Evolutionary conservation across 2,113 vertebrate species (phyloP), one percentile per base, ranked within the genome.

Genomic region (Anolis carolinensis): DNA sequence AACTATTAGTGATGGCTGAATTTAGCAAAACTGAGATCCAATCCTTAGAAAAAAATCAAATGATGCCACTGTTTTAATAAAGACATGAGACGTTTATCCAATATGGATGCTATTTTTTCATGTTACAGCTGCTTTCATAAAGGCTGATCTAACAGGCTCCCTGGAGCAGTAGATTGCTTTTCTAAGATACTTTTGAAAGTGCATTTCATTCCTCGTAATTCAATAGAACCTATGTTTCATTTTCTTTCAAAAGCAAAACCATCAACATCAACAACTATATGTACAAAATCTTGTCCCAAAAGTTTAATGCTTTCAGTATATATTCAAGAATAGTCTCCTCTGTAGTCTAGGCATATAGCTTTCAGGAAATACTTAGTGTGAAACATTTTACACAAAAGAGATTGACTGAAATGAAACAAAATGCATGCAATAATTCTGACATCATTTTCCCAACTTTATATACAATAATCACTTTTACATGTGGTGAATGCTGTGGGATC

Each of bases 391-490:
- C 48, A 75, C 48, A 82, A 88, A 79, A 80, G 48, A 86, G 55
- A 67, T 63, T 68, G 77, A 78, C 6, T 86, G n/a, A 2, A 85
- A 87, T 93, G 63, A 86, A 93, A 92, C 89, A 89, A 71, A 86
- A 70, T 86, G 73, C 81, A 81, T 88, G 63, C 48, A 82, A 7
- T 32, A 0, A 62, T 7, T 34, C 85, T 93, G 86, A 85, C 50
- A 76, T 89, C 18, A 73, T 93, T 1, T 13, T 48, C 32, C 2
- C 27, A 70, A 11, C 25, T 18, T 76, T n/a, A 50, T 55, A 44
- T 20, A 81, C 2, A 79, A 32, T 55, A 85, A 34, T 63, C 62
- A 18, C 72, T 62, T 86, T 75, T 81, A 55, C 78, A 27, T 74
- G 27, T 87, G 63, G 72, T 55, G 86, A 83, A 84, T 25, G 21